These are phyloP conservation scores for Balanococcus diminutus DNA, from an alignment of 2,888 invertebrate species.

Conservation along the genomic window DNA sequence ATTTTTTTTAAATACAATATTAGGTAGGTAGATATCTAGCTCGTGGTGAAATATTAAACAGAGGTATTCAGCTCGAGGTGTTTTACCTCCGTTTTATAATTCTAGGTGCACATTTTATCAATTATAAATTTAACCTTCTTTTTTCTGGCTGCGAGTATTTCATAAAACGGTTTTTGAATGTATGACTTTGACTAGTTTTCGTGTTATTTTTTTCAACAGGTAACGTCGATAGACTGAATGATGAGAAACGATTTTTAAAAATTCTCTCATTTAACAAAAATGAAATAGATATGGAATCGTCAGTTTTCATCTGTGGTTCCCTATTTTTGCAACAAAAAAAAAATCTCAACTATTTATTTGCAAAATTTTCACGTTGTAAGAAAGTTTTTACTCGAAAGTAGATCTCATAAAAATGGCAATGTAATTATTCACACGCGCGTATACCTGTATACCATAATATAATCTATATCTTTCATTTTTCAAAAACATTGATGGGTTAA, in stretches of 20 bases:
- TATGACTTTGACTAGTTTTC: too few relatives aligned
- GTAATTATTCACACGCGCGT: constrained; percentile 5
- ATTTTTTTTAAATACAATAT: too few relatives aligned
- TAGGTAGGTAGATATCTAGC: not conserved
- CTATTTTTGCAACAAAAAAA: too few relatives aligned
- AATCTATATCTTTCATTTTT: not conserved
- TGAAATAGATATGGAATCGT: too few relatives aligned
- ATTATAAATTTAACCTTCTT: not conserved
- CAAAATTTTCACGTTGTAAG: not conserved
- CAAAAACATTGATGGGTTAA: not conserved
- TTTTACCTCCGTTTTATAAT: not conserved
- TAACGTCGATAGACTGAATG: too few relatives aligned
- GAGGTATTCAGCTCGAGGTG: not conserved
- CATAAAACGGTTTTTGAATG: too few relatives aligned
- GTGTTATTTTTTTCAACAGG: too few relatives aligned
- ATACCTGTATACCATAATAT: not conserved
- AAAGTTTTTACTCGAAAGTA: not conserved
- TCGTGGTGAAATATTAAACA: not conserved
- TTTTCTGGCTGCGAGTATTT: too few relatives aligned
- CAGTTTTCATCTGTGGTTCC: too few relatives aligned
- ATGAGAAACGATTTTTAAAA: too few relatives aligned
- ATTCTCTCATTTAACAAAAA: too few relatives aligned
- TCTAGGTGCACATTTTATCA: not conserved
- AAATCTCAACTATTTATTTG: too few relatives aligned
- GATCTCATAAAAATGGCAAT: not conserved